These are phyloP conservation scores for Entelurus aequoreus DNA, from an alignment of 2,113 vertebrate species.

Conservation along the genomic window DNA sequence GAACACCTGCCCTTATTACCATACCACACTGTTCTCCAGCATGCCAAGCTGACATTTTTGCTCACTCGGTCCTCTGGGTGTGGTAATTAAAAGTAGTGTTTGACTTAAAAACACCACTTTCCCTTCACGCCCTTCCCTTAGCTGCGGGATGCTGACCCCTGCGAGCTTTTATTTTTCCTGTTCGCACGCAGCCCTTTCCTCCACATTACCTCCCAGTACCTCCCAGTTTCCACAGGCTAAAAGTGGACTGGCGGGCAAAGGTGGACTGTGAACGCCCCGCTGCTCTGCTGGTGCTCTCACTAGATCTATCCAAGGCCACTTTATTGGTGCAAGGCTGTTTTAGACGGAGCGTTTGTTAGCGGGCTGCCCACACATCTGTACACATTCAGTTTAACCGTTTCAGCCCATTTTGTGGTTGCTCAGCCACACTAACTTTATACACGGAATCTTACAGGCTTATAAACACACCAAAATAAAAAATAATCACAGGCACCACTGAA, in stretches of 20 bases:
- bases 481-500: too few species aligned
- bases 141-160: slow-evolving; percentile 39
- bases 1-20: slow-evolving; percentile 14
- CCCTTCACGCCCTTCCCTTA: slow-evolving; percentile 48
- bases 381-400: slow-evolving; percentile 61
- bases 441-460: slow-evolving; percentile 14
- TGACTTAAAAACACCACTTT: slow-evolving; percentile 44
- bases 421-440: slow-evolving; percentile 22
- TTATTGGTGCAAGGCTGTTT: slow-evolving; percentile 41
- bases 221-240: slow-evolving; percentile 53
- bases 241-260: slow-evolving; percentile 39
- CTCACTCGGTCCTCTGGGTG: slow-evolving; percentile 37
- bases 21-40: slow-evolving; percentile 17
- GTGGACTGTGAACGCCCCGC: slow-evolving; percentile 10
- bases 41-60: slow-evolving; percentile 44
- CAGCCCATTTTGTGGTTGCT: slow-evolving; percentile 17
- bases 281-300: slow-evolving; percentile 21
- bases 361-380: slow-evolving; percentile 31
- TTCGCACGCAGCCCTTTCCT: slow-evolving; percentile 23
- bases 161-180: slow-evolving; percentile 47
- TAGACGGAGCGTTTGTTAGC: slow-evolving; percentile 30
- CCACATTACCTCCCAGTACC: slow-evolving; percentile 35
- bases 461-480: too few species aligned
- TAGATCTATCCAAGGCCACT: slow-evolving; percentile 7
- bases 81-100: slow-evolving; percentile 41